These are phyloP conservation scores for Oryzias curvinotus DNA, from an alignment of 2,113 vertebrate species.

Conservation along the genomic window DNA sequence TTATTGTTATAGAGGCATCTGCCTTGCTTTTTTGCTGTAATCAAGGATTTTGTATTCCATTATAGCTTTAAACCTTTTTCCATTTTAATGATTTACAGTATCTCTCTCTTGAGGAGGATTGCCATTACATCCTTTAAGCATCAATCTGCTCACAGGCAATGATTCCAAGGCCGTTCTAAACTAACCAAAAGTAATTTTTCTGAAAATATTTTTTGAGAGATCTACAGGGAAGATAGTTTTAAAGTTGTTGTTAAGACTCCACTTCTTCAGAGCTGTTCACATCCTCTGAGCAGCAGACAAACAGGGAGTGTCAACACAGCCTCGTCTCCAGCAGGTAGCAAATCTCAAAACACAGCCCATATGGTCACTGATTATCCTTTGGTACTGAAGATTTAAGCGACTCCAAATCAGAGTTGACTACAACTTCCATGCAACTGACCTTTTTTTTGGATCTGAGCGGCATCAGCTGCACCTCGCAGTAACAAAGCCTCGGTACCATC, in stretches of 20 bases:
- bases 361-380: constrained; percentile 51
- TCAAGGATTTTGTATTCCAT: no score
- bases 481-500: constrained; percentile 42
- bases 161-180: no score
- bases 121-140: no score
- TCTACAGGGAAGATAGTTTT: neutral
- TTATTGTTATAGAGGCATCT: no score
- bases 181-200: no score
- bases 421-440: constrained; percentile 39
- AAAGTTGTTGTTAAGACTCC: constrained; percentile 4
- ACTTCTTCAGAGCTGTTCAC: neutral
- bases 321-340: constrained; percentile 33
- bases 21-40: no score
- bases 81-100: no score
- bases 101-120: no score
- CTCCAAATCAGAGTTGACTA: constrained; percentile 35
- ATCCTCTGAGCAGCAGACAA: constrained; percentile 14
- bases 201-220: no score
- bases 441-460: constrained; percentile 48
- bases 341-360: constrained; percentile 43
- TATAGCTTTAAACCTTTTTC: no score
- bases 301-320: constrained; percentile 17
- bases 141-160: no score
- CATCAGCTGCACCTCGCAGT: constrained; percentile 48
- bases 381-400: constrained; percentile 33